Evolutionary conservation across 2,113 vertebrate species (phyloP), one percentile per base, ranked within the genome.

Genomic region (Cryptomyrus ogoouensis): DNA sequence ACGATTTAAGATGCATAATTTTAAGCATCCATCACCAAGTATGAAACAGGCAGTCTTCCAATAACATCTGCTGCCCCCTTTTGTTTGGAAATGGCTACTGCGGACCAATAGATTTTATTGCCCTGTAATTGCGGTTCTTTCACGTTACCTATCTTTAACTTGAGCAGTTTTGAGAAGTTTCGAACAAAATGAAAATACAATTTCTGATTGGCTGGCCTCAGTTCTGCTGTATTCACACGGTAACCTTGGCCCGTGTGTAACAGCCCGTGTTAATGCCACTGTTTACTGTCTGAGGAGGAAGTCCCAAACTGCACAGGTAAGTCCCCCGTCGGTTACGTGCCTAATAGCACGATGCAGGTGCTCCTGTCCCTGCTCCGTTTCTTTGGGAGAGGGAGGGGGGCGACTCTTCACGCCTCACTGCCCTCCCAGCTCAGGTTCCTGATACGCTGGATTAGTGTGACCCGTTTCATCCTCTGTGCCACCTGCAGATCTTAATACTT

Each of bases 1-100:
- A 19, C 2, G 15, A 83, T 7, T 46, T 42, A 46, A 83, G 9
- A 46, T 5, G 1, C 35, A 77, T 7, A 3, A 80, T 42, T 80
- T 39, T 80, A 80, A 39, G n/a, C 7, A 31, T 86, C n/a, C 24
- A 49, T 15, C 10, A 12, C 12, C 0, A 12, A 46, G 5, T 39
- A 47, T 84, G 42, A 46, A 47, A 47, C 39, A 6, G 15, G 27
- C 50, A 5, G 42, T 35, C 74, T 83, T 49, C 15, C 27, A 66
- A 49, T n/a, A 52, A n/a, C 66, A 90, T 39, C 31, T 88, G 49
- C 90, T 90, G 90, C 70, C 90, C 90, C 74, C 90, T 83, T 42
- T 50, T 90, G 86, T 31, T 17, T 87, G 46, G 8, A 74, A 24
- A 77, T 6, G 13, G 58, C 7, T 21, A 42, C 19, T 90, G 44